Evolutionary conservation across 2,797 vertebrate species (phyloP).

Genomic region (Nasua narica): DNA sequence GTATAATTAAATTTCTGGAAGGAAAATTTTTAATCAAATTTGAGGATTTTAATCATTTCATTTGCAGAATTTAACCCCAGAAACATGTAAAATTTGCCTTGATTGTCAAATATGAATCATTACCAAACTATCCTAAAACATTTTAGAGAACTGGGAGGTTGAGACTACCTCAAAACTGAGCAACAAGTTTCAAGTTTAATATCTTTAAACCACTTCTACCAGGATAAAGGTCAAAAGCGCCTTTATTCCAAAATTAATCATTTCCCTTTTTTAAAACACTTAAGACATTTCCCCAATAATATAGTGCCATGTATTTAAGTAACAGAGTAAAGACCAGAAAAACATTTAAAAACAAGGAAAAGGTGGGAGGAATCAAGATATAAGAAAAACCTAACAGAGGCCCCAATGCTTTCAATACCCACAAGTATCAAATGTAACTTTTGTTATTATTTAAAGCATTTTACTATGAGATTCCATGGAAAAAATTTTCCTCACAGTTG

Average conservation of each 20-base stretch:
- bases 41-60: conserved; percentile 35
- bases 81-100: conserved; percentile 32
- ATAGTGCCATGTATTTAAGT: not conserved
- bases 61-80: conserved; percentile 40
- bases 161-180: conserved; percentile 63
- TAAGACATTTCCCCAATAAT: not conserved
- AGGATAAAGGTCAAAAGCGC: conserved; percentile 28
- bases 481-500: not conserved
- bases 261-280: not conserved
- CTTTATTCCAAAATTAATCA: conserved; percentile 49
- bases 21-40: conserved; percentile 7
- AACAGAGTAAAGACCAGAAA: not conserved
- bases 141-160: conserved; percentile 50
- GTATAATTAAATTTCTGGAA: conserved; percentile 14
- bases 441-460: not conserved
- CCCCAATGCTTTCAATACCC: not conserved
- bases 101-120: not conserved
- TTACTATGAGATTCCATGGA: not conserved
- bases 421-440: not conserved
- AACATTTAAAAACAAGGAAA: conserved; percentile 34
- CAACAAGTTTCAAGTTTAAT: conserved; percentile 63
- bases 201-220: conserved; percentile 48
- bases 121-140: not conserved
- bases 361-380: not conserved
- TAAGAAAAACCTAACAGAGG: not conserved